Conservation (phyloP, 2,113 vertebrate genomes). For the Microcebus tavaratra region DNA sequence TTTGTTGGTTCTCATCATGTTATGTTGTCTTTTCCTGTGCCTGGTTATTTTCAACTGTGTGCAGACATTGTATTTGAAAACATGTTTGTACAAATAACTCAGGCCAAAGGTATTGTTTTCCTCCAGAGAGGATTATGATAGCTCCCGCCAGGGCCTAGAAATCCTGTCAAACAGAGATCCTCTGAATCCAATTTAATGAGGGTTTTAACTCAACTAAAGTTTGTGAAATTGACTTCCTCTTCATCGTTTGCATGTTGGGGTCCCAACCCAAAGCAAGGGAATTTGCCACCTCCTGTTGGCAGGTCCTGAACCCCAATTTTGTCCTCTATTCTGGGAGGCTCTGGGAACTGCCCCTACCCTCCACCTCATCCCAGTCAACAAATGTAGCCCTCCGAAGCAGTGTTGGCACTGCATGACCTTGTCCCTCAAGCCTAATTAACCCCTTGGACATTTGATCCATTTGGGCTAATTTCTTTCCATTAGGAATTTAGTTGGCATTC, state of each 20-base stretch:
- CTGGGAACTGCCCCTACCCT: background rate
- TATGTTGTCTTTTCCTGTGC: background rate
- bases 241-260: background rate
- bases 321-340: background rate
- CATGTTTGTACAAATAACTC: slow-evolving; percentile 1
- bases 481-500: background rate
- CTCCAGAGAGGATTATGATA: background rate
- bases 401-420: background rate
- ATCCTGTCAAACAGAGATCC: background rate
- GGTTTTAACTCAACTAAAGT: background rate
- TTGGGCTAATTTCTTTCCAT: slow-evolving; percentile 27
- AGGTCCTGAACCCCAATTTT: background rate
- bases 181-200: background rate
- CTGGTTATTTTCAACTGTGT: slow-evolving; percentile 17
- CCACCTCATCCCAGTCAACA: background rate
- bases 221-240: background rate
- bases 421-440: background rate
- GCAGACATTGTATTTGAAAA: background rate
- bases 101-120: background rate
- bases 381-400: background rate
- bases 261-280: background rate
- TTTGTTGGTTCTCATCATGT: background rate
- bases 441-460: background rate
- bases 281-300: background rate
- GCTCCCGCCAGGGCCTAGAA: background rate